Evolutionary conservation across 2,113 vertebrate genomes (phyloP), one percentile per base, ranked within the genome.

Genomic region (Mohoua ochrocephala): DNA sequence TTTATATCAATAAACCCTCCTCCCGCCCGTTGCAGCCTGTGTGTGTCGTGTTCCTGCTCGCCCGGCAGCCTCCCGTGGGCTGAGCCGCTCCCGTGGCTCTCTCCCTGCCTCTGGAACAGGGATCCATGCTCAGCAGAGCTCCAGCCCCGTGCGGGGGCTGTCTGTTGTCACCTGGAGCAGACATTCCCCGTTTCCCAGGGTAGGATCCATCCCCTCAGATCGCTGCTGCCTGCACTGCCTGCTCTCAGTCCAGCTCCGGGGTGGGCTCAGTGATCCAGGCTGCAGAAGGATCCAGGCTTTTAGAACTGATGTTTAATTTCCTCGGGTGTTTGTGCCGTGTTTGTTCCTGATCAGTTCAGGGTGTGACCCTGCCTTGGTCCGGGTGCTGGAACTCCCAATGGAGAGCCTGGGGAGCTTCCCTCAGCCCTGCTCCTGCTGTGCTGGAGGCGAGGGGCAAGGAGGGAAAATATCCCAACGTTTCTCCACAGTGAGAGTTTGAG

Each of bases 1-100:
- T 80, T 26, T 2, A 4, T 61, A 22, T 30, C 52, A 97, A 96
- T 96, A 96, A 97, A 61, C 9, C n/a, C 26, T 47, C 8, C 13
- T 31, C 16, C 12, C 0, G 2, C 14, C 14, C 0, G 0, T 5
- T 4, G 33, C 82, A 79, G 87, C 37, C 91, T 8, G 6, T 3
- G 2, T 33, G 37, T 37, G 47, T 57, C 0, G 0, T 59, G 84
- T 50, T 59, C 11, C 57, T 94, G 47, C 70, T 77, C 3, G 0
- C 54, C 65, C 13, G 2, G 74, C 61, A 31, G 69, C 67, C 13
- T 53, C 50, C 50, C 0, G 0, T 14, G 81, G 65, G 47, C 13
- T 37, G 41, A 28, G 77, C 59, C 0, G 0, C 13, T 31, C 2
- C 4, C 9, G 6, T 3, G 7, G 21, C 45, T 60, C 23, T 50